Percentiles rank a stretch among this genome's conserved stretches.
phyloP scores from a whole-genome alignment of 2,113 vertebrate species.

The Hyla sarda region DNA sequence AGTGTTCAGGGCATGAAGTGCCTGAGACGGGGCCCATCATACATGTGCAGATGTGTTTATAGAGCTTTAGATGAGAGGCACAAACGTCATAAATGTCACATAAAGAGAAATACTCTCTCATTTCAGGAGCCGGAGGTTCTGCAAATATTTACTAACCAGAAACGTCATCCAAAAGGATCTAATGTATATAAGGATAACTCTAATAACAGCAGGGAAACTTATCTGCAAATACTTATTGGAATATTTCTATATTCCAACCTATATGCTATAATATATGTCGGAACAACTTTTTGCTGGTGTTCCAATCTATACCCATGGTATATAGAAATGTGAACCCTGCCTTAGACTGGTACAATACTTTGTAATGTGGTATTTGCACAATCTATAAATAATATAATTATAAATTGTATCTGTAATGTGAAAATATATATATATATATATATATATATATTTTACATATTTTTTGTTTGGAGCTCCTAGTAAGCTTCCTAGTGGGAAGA shows the following conservation, averaged over 20 bases:
- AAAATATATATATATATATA: too few species aligned
- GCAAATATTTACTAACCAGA: background rate
- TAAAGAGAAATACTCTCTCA: background rate
- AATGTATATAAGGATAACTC: background rate
- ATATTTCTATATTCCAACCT: too few species aligned
- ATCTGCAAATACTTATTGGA: background rate
- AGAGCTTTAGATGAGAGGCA: background rate
- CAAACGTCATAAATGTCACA: background rate
- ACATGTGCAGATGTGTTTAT: background rate
- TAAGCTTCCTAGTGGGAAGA: background rate
- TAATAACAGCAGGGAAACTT: background rate
- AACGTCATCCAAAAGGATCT: background rate
- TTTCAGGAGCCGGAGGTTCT: background rate
- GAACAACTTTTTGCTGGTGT: too few species aligned
- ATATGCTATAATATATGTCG: too few species aligned
- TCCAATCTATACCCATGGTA: too few species aligned
- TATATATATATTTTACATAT: background rate
- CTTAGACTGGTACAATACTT: too few species aligned
- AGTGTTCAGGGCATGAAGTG: too few species aligned
- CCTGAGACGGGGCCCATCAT: too few species aligned
- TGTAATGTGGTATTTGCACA: too few species aligned
- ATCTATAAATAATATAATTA: too few species aligned
- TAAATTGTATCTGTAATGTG: too few species aligned
- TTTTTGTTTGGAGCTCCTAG: background rate
- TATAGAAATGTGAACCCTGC: too few species aligned